These are phyloP conservation scores for Pachyrhynchus sulphureomaculatus DNA, from an alignment of 1,140 invertebrate species.

Conservation along the genomic window DNA sequence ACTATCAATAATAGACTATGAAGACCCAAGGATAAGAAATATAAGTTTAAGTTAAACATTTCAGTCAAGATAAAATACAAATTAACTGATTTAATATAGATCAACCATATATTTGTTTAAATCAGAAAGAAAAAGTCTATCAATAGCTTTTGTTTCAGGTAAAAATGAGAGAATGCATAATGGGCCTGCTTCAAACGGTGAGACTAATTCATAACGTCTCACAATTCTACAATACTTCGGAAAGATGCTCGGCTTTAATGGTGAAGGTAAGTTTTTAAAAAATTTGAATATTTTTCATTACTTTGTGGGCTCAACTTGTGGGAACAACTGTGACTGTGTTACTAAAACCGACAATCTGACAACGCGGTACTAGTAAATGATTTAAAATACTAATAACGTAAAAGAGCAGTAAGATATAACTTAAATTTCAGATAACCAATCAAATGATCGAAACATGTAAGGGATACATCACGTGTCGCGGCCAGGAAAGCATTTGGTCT, in stretches of 20 bases:
- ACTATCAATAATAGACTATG: too few species aligned
- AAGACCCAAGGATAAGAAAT: too few species aligned
- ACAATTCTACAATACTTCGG: constrained; percentile 93
- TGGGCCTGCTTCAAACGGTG: constrained; percentile 82
- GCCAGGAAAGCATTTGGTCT: constrained; percentile 88
- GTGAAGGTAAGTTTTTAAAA: constrained; percentile 70
- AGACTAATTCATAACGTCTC: constrained; percentile 90
- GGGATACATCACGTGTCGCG: constrained; percentile 83
- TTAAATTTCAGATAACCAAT: constrained; percentile 85
- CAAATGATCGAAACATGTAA: constrained; percentile 96
- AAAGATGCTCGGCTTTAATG: constrained; percentile 91
- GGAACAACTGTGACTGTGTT: too few species aligned
- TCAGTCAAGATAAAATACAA: too few species aligned
- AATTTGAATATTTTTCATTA: too few species aligned
- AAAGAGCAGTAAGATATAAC: too few species aligned
- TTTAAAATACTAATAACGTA: too few species aligned
- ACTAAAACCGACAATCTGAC: too few species aligned
- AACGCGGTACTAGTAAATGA: too few species aligned
- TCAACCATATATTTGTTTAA: too few species aligned
- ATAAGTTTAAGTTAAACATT: too few species aligned
- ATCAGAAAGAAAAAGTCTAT: constrained; percentile 8
- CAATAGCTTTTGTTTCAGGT: constrained; percentile 49
- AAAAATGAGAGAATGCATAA: constrained; percentile 75
- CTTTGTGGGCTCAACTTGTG: background rate
- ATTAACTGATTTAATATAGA: too few species aligned